Evolutionary conservation across 37 sponge, comb jelly and placozoan genomes (phyloP).

Genomic region (Oopsacas minuta): DNA sequence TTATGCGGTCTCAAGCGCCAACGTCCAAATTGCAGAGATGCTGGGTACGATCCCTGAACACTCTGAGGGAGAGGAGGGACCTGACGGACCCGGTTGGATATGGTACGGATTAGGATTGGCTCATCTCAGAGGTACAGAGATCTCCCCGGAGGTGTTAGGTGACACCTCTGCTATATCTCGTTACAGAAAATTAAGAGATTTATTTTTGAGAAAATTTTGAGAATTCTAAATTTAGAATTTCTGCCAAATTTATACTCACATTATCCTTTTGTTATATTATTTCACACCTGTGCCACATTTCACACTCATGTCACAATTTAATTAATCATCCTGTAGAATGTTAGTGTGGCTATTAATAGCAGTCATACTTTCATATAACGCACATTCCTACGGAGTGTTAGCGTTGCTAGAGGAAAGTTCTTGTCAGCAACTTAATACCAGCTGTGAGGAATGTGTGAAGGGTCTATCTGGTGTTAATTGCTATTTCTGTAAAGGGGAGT

Average conservation of each 20-base stretch:
- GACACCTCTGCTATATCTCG: not conserved
- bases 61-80: not conserved
- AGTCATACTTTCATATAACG: not conserved
- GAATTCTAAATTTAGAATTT: no score
- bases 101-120: not conserved
- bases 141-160: not conserved
- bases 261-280: not conserved
- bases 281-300: not conserved
- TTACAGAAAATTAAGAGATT: not conserved
- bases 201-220: no score
- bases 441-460: not conserved
- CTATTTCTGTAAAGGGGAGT: not conserved
- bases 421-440: not conserved
- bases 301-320: not conserved
- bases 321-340: not conserved
- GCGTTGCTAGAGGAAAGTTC: not conserved
- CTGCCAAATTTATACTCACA: no score
- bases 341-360: not conserved
- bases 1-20: not conserved
- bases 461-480: not conserved
- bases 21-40: no score
- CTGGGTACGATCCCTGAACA: not conserved
- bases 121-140: not conserved
- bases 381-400: not conserved
- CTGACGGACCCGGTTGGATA: slow-evolving; percentile 3